Evolutionary conservation across 2,888 invertebrate genomes (phyloP).

Genomic region (Notodonta dromedarius): DNA sequence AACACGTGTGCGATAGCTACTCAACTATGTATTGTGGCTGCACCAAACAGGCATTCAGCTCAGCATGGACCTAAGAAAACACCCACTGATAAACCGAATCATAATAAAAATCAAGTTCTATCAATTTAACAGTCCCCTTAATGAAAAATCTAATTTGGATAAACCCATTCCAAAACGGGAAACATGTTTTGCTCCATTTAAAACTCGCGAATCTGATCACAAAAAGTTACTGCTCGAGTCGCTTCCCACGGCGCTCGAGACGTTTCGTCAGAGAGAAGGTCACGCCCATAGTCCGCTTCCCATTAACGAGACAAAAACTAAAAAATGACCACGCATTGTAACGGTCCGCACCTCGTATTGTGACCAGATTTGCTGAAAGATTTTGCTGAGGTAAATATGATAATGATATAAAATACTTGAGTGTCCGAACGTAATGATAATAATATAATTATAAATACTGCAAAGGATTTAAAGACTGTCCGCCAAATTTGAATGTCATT

Average conservation of each 20-base stretch:
- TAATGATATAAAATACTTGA: too few relatives aligned
- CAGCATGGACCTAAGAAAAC: too few relatives aligned
- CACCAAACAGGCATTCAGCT: too few relatives aligned
- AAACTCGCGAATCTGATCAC: constrained; percentile 1
- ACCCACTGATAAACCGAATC: too few relatives aligned
- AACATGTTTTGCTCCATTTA: constrained; percentile 3
- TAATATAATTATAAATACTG: too few relatives aligned
- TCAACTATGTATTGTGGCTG: too few relatives aligned
- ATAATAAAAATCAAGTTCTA: too few relatives aligned
- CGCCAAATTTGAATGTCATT: too few relatives aligned
- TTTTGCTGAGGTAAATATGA: too few relatives aligned
- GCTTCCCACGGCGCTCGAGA: constrained; percentile 26
- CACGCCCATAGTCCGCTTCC: constrained; percentile 12
- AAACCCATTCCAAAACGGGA: constrained; percentile 1
- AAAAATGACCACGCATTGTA: constrained; percentile 4
- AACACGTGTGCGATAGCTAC: too few relatives aligned
- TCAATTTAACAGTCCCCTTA: too few relatives aligned
- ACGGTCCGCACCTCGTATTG: background rate
- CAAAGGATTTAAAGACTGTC: background rate
- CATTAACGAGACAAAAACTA: constrained; percentile 10
- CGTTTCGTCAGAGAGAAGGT: constrained; percentile 28
- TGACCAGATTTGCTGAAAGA: background rate
- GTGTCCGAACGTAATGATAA: too few relatives aligned
- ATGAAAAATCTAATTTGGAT: background rate
- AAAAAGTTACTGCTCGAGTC: constrained; percentile 14